phyloP scores from a whole-genome alignment of 2,888 invertebrate species.

The Protonemura montana region DNA sequence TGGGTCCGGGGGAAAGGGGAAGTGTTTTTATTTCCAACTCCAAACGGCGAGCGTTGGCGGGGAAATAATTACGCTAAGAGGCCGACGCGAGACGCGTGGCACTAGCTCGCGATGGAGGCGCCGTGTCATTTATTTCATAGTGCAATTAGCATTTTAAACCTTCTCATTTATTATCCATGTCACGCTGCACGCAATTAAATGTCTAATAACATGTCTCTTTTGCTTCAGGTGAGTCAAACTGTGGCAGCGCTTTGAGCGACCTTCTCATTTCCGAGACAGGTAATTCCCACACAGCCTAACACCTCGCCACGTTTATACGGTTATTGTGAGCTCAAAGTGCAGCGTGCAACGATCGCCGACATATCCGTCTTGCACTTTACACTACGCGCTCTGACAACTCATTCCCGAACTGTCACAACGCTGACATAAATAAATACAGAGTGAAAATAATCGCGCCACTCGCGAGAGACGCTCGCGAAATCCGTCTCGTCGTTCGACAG shows the following conservation, averaged over 20 bases:
- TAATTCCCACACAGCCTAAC: no score
- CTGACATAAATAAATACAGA: background rate
- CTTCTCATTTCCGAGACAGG: background rate
- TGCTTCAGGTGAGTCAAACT: background rate
- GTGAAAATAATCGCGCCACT: background rate
- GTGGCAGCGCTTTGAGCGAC: background rate
- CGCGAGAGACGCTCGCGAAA: background rate
- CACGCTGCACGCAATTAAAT: background rate
- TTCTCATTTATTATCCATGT: no score
- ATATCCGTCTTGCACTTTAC: background rate
- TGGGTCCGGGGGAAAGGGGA: no score
- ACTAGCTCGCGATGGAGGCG: background rate
- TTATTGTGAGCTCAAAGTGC: no score
- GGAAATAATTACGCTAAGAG: background rate
- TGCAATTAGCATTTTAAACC: no score
- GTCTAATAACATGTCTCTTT: background rate
- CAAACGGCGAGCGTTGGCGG: background rate
- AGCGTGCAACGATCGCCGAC: no score
- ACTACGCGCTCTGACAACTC: background rate
- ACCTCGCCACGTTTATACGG: no score
- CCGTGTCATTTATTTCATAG: background rate
- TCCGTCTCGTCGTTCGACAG: no score
- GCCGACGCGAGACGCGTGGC: background rate
- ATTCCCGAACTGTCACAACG: background rate
- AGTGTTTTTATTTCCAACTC: background rate